A percentile compares a stretch with the other conserved stretches of the same genome.
phyloP scores from a whole-genome alignment of 2,797 vertebrate species.

The Columba guinea region DNA sequence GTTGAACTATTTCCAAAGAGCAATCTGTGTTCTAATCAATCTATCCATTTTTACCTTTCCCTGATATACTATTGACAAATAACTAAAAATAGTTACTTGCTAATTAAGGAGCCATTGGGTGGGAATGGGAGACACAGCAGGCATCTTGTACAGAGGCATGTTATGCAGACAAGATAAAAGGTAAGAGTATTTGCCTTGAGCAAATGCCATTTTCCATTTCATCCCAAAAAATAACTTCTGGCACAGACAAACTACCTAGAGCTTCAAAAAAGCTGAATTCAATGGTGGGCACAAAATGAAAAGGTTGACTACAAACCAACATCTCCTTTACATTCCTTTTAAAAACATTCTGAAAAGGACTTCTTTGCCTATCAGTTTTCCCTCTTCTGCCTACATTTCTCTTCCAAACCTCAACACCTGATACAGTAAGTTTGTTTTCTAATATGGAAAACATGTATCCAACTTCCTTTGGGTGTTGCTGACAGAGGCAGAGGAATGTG shows the following conservation, averaged over 20 bases:
- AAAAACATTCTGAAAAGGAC: background rate
- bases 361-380: background rate
- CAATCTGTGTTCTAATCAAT: background rate
- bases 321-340: background rate
- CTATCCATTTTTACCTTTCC: background rate
- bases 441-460: background rate
- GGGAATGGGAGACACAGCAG: background rate
- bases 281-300: background rate
- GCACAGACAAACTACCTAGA: background rate
- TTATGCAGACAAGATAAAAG: background rate
- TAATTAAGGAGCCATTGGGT: background rate
- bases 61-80: background rate
- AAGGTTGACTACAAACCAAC: background rate
- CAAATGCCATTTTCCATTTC: background rate
- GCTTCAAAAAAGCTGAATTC: background rate
- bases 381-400: background rate
- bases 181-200: background rate
- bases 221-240: background rate
- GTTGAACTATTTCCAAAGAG: background rate
- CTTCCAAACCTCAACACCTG: background rate
- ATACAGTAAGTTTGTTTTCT: background rate
- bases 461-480: background rate
- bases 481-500: background rate
- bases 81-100: background rate
- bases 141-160: background rate